Base-by-base conservation (phyloP, 2,888 invertebrate species). In the Salpingus planirostris region DNA sequence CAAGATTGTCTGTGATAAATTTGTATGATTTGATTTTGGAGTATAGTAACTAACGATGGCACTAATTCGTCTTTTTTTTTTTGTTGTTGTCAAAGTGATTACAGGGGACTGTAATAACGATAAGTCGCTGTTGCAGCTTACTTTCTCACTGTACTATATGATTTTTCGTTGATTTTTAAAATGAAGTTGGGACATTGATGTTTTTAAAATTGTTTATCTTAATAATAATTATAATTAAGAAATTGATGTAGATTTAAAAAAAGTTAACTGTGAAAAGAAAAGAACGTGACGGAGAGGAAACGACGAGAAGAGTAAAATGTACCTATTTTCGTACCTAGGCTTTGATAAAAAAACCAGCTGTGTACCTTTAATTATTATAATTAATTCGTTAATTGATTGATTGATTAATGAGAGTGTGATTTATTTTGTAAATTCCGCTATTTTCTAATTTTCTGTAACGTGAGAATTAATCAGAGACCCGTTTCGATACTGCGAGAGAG, bases 1-100 rank as follows among this genome's bases (percentile, higher is more conserved):
- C 48, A 54, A 55, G 46, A 48, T 50, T 51, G 43, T 54, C 57
- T 57, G 57, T 57, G 57, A 57, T 57, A 57, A 56, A 53, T 52
- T 38, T 54, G 50, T 50, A 38, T 44, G 39, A 47, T 53, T 55
- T n/a, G n/a, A n/a, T n/a, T n/a, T n/a, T 54, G 49, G 50, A 52
- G 10, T 8, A 23, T 23, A 8, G 23, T 23, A 10, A 23, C 23
- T 18, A 18, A 18, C 6, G 18, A 7, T n/a, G n/a, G n/a, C n/a
- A n/a, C n/a, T n/a, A n/a, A 18, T 8, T 18, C 8, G 18, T 18
- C 8, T 18, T 7, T 18, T 18, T 7, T 39, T 28, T 33, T 30
- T 39, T 38, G 33, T 31, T 36, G 22, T n/a, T n/a, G n/a, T n/a
- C n/a, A n/a, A n/a, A n/a, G n/a, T n/a, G n/a, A n/a, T n/a, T n/a